Evolutionary conservation across 1,140 invertebrate genomes (phyloP), one percentile per base, ranked within the genome.

Genomic region (Gonioctena quinquepunctata): DNA sequence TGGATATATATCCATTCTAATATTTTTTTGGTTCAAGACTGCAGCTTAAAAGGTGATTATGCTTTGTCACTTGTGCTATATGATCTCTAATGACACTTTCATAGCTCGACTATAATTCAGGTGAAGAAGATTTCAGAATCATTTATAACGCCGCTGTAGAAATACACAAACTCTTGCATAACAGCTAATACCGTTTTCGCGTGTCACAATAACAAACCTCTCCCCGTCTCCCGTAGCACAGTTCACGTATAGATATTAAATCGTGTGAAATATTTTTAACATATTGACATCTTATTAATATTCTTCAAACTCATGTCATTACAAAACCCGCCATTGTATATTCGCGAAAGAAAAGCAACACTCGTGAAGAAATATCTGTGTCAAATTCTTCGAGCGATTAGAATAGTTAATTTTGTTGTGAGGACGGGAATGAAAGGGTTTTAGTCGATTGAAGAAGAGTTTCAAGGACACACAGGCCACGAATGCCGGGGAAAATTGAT

Each of bases 381-480:
- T 42, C 33, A 42, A 42, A 42, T 42, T 42, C 33, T n/a, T 42
- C 33, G 33, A 42, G 16, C 33, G 33, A n/a, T 13, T 42, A 42
- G 33, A 42, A 42, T 42, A 42, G 11, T 42, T 42, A 42, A 42
- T 42, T n/a, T 42, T 42, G 11, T 13, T n/a, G 33, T n/a, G 7
- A 42, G 33, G 11, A 42, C 33, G 33, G 33, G 33, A n/a, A 42
- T 42, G 33, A 42, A 56, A 56, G 18, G 22, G 52, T 59, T 59
- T 59, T 59, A 11, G 56, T 59, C 56, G 56, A 26, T 25, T 59
- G 16, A 59, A 59, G 56, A 59, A 59, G 56, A 59, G 56, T 26
- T 59, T 59, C 56, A 59, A 59, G 56, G 56, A 25, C 56, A 26
- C 23, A 26, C 23, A 16, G 26, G 56, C 56, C 56, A 59, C 56